Evolutionary conservation across 2,797 vertebrate genomes (phyloP).

Genomic region (Lerista edwardsae): DNA sequence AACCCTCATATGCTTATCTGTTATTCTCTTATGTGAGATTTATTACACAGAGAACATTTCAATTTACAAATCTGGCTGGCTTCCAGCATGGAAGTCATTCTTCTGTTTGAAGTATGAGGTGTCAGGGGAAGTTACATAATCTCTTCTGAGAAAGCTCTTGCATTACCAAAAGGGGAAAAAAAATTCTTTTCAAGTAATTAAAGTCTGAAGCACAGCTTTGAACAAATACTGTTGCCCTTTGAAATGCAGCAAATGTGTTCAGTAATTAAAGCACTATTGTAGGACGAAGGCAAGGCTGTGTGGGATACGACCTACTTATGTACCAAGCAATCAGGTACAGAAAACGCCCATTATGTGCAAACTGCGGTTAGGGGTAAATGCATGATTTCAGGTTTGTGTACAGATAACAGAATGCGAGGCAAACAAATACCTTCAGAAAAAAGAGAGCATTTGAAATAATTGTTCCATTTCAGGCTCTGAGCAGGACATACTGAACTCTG

Average conservation of each 20-base stretch:
- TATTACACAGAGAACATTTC: conserved; percentile 46
- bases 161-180: conserved; percentile 21
- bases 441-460: not conserved
- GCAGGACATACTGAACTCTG: not conserved
- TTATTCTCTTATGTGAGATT: conserved; percentile 42
- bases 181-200: conserved; percentile 36
- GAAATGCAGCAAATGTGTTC: conserved; percentile 5
- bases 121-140: conserved; percentile 36
- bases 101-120: conserved; percentile 24
- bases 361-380: fast-evolving
- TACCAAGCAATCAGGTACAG: not conserved
- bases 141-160: conserved; percentile 21
- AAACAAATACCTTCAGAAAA: not conserved
- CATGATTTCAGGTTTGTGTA: fast-evolving
- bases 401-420: not conserved
- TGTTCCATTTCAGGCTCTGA: not conserved
- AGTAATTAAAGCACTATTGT: conserved; percentile 25
- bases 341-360: not conserved
- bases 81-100: conserved; percentile 41
- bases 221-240: conserved; percentile 22
- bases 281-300: not conserved
- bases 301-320: not conserved
- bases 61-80: conserved; percentile 47
- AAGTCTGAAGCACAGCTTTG: not conserved
- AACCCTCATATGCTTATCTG: conserved; percentile 12